Conservation (phyloP, 2,113 vertebrate species). For the Abramis brama region DNA sequence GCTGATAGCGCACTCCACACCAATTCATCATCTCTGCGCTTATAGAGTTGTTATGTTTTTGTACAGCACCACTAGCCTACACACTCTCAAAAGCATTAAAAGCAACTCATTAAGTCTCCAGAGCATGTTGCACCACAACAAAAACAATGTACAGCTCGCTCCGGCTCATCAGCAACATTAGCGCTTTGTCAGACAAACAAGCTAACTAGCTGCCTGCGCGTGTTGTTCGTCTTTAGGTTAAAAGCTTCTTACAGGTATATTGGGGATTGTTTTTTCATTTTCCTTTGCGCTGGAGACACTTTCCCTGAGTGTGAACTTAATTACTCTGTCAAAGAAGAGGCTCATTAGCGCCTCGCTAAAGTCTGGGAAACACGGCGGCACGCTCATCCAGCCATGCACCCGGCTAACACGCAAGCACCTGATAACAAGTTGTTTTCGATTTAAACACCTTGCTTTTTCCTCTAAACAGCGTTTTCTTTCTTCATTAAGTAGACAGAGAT, state of each 20-base stretch:
- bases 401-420: conserved; percentile 18
- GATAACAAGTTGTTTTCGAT: conserved; percentile 1
- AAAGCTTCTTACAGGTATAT: conserved; percentile 42
- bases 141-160: not conserved
- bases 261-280: conserved; percentile 39
- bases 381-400: conserved; percentile 19
- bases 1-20: not conserved
- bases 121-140: not conserved
- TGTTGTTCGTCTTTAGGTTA: conserved; percentile 38
- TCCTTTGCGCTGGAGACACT: conserved; percentile 56
- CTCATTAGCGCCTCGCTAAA: conserved; percentile 62
- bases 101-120: conserved; percentile 23
- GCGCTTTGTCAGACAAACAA: conserved; percentile 25
- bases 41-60: not conserved
- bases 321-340: conserved; percentile 69
- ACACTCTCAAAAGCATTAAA: not conserved
- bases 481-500: conserved; percentile 21
- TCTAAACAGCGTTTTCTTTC: conserved; percentile 13
- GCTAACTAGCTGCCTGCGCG: not conserved
- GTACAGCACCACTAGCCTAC: conserved; percentile 38
- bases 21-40: conserved; percentile 28
- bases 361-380: conserved; percentile 24
- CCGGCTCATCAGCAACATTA: conserved; percentile 28
- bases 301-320: conserved; percentile 64
- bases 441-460: conserved; percentile 8